Evolutionary conservation across 2,888 invertebrate genomes (phyloP), one percentile per base, ranked within the genome.

Genomic region (Ophion obscuratus): DNA sequence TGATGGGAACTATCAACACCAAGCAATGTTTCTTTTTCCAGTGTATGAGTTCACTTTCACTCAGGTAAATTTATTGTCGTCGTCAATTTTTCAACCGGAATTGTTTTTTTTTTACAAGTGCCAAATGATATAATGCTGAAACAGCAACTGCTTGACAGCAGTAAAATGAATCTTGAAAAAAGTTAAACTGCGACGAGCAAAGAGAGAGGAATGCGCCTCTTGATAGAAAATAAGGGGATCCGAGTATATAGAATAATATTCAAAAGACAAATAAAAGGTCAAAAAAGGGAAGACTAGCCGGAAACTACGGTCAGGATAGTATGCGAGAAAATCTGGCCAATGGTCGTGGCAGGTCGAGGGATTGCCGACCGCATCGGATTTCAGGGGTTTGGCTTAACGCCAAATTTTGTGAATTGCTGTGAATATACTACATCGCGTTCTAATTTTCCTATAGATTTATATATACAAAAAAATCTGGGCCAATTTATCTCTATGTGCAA

Each of bases 301-400:
- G 4, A 61, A 61, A 77, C 57, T 27, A 71, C 20, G 47, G 31
- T 68, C 36, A 47, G 74, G 78, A 59, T 47, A 36, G 66, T 78
- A 44, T 73, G 62, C 73, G 57, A 27, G 76, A 47, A 70, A 80
- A 61, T 53, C 61, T 76, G 76, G 71, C 68, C 82, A 76, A 67
- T 66, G 66, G 83, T 80, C 83, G 66, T 61, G 59, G 71, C 85
- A 71, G 75, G 73, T 67, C 74, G 62, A 27, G 67, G 64, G 47
- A 66, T 77, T 62, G 77, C 59, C 81, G 36, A 53, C 74, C 82
- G 73, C 80, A 86, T 85, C 84, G 89, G 87, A 87, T 87, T 89
- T 88, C 84, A 81, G 87, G 83, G 87, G 88, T 87, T 90, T 90
- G 90, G 90, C 88, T 66, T 47, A 31, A 66, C 40, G 87, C 90